Evolutionary conservation across 2,888 invertebrate genomes (phyloP), one percentile per base, ranked within the genome.

Genomic region (Colostygia pectinataria): DNA sequence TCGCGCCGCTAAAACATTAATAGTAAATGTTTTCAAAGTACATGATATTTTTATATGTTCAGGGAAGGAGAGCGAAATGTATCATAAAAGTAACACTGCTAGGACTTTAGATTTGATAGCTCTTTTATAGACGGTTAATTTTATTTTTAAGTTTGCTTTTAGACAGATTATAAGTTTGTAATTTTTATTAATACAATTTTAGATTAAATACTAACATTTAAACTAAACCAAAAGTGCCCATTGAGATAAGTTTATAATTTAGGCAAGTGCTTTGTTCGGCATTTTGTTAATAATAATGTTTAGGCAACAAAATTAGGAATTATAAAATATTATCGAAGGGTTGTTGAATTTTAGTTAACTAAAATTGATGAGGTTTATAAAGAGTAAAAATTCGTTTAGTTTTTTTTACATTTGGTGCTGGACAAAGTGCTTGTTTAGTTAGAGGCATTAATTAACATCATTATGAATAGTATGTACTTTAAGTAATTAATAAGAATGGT

Each of bases 211-310:
- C 83, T 89, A 88, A 89, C 84, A 83, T 83, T 83, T 81, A 84
- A 86, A 89, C 79, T 89, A 88, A 90, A 91, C 91, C 91, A 89
- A 90, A 91, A 91, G 91, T 91, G 91, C 91, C 91, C 90, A 89
- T 90, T 90, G 89, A 89, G 80, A 88, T 90, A 88, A 90, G 89
- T 89, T 88, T 85, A 85, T 83, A 83, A 81, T 77, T 74, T 60
- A 74, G 76, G 75, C 86, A 80, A 86, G 83, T 80, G 85, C 85
- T 86, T 89, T 87, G 88, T 83, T 81, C 50, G 65, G 82, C 83
- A 81, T 83, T 77, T 86, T 83, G 85, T 86, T 85, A 71, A 80
- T 66, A 76, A 76, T 83, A 82, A 86, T 83, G 82, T 87, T 89
- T 88, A 89, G 89, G 90, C 84, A 68, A 83, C 83, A 87, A 88